A percentile compares a stretch with the other conserved stretches of the same genome.
phyloP scores from a whole-genome alignment of 2,888 invertebrate species.

The Lycaena phlaeas region DNA sequence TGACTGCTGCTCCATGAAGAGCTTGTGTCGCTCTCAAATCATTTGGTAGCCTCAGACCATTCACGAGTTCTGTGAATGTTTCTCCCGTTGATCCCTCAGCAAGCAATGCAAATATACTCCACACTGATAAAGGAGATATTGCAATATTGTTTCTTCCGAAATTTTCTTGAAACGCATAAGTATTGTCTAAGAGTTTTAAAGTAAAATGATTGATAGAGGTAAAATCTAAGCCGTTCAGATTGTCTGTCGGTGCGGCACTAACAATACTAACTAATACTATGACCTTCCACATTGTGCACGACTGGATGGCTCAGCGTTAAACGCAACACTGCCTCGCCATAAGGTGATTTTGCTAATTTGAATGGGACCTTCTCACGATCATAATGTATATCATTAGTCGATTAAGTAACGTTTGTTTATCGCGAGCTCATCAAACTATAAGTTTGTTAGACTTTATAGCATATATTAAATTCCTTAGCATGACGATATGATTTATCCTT shows the following conservation, averaged over 20 bases:
- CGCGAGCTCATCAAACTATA: slow-evolving; percentile 18
- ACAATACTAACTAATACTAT: slow-evolving; percentile 31
- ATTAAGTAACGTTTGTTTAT: slow-evolving; percentile 38
- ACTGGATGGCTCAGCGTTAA: slow-evolving; percentile 29
- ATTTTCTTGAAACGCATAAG: slow-evolving; percentile 47
- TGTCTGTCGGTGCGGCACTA: slow-evolving; percentile 34
- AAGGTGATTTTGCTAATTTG: slow-evolving; percentile 35
- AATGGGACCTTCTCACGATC: slow-evolving; percentile 43
- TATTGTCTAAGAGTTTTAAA: slow-evolving; percentile 46
- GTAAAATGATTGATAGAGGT: slow-evolving; percentile 48
- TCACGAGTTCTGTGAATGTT: slow-evolving; percentile 50
- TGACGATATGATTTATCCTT: too few relatives aligned
- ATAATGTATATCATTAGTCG: slow-evolving; percentile 41
- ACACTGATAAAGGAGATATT: slow-evolving; percentile 53
- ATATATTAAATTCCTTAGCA: neutral
- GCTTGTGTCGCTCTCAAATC: slow-evolving; percentile 46
- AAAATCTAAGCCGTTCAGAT: slow-evolving; percentile 30
- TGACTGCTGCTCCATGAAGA: slow-evolving; percentile 39
- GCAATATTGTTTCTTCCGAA: slow-evolving; percentile 49
- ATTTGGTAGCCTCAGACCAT: slow-evolving; percentile 39
- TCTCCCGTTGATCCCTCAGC: slow-evolving; percentile 58
- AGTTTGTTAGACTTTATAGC: neutral
- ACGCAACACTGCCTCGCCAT: slow-evolving; percentile 32
- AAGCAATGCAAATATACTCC: slow-evolving; percentile 54
- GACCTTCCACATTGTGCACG: slow-evolving; percentile 41